Percentiles rank a stretch among this genome's conserved stretches.
These are phyloP conservation scores for honey bee (Apis mellifera) DNA, from an alignment of 1,140 invertebrate genomes.

Conservation along the genomic window DNA sequence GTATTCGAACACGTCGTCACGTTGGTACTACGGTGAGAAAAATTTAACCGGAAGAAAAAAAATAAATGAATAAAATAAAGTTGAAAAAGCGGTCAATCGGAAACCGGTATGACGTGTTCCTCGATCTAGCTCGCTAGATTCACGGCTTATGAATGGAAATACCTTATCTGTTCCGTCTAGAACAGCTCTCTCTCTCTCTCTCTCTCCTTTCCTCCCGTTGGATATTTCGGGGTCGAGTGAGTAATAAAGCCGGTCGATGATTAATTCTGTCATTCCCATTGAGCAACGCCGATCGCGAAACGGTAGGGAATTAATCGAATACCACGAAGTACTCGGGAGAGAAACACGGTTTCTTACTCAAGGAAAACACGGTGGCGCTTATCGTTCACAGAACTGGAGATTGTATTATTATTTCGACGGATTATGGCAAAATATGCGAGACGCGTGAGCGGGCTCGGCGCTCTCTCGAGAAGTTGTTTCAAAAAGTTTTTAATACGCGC, in stretches of 20 bases:
- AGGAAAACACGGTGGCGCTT: constrained; percentile 8
- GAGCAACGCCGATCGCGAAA: constrained; percentile 32
- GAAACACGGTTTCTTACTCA: not conserved
- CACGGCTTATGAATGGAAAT: constrained; percentile 7
- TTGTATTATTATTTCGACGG: not conserved
- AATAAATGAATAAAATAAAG: not conserved
- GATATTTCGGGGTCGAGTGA: constrained; percentile 57
- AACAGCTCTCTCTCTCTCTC: not conserved
- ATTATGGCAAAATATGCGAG: not conserved
- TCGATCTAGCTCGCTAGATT: constrained; percentile 15
- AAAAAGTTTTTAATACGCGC: not conserved
- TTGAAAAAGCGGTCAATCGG: constrained; percentile 4
- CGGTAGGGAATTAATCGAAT: constrained; percentile 12
- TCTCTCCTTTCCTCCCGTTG: not conserved
- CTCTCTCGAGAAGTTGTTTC: not conserved
- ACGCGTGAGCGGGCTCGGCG: not conserved
- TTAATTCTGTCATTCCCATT: constrained; percentile 61
- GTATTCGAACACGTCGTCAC: not conserved
- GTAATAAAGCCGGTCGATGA: constrained; percentile 44
- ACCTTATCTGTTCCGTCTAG: not conserved
- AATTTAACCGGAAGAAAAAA: not conserved
- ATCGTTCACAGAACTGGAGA: not conserved
- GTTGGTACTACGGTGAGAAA: not conserved
- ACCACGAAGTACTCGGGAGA: not conserved
- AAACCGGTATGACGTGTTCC: constrained; percentile 34